Percentiles rank a stretch among this genome's conserved stretches.
phyloP scores from a whole-genome alignment of 2,888 invertebrate genomes.

The Aleiodes leptofemur region DNA sequence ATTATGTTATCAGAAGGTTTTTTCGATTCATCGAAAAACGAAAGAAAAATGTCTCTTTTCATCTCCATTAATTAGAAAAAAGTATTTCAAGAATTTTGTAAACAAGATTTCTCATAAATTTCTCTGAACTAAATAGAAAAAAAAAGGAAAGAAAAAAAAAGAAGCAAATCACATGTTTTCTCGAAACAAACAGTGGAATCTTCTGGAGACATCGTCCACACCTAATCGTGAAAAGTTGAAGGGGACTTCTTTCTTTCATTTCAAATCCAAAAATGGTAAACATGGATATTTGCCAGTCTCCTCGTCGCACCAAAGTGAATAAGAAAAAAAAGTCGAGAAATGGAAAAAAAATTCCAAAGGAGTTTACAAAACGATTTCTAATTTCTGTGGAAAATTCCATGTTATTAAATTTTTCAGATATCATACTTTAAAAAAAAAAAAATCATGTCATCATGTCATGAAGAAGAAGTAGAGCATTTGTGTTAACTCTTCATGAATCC shows the following conservation, averaged over 20 bases:
- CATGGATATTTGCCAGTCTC: constrained; percentile 7
- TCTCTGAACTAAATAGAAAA: constrained; percentile 16
- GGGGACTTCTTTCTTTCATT: constrained; percentile 6
- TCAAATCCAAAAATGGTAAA: constrained; percentile 24
- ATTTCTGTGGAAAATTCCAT: constrained; percentile 24
- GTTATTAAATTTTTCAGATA: constrained; percentile 1
- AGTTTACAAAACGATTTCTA: constrained; percentile 33
- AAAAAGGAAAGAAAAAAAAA: constrained; percentile 6
- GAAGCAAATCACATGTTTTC: constrained; percentile 18
- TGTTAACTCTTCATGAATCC: neutral
- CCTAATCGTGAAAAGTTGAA: constrained; percentile 17
- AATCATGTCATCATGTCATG: constrained; percentile 19
- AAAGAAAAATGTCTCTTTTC: neutral
- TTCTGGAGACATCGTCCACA: constrained; percentile 28
- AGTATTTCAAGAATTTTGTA: constrained; percentile 31
- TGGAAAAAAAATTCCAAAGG: neutral
- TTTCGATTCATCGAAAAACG: too few relatives aligned
- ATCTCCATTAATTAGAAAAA: constrained; percentile 23
- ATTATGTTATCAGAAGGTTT: too few relatives aligned
- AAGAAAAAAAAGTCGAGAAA: too few relatives aligned
- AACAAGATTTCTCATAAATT: constrained; percentile 34
- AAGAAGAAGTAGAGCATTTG: constrained; percentile 23
- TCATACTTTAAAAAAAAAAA: constrained; percentile 3
- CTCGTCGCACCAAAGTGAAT: neutral
- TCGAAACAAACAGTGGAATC: constrained; percentile 22